Base-by-base conservation (phyloP, 2,113 vertebrate genomes). In the Maccullochella peelii region DNA sequence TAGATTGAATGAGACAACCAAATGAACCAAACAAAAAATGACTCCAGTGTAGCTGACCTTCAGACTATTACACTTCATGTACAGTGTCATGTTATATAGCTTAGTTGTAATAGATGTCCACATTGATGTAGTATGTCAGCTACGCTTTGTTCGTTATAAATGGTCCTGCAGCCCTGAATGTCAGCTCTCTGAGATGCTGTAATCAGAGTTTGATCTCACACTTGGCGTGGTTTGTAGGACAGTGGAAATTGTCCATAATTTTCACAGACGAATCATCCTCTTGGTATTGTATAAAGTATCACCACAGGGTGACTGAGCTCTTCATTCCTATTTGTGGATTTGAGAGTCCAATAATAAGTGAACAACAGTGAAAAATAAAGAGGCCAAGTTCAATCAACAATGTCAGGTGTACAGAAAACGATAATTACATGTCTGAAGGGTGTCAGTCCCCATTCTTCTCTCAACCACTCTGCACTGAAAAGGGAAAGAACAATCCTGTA, bases 41-140 rank as follows among this genome's bases (percentile, higher is more conserved):
- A 50, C 18, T 54, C 33, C 33, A 66, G n/a, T 36, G n/a, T 12
- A 8, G 67, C 27, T 75, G 85, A 83, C 77, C 72, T 83, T 83
- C 33, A 65, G 75, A 11, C 2, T 47, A 47, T 58, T 38, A 11
- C 18, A 75, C 30, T 52, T 76, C 33, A 55, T 79, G 33, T 52
- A 40, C 50, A n/a, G 21, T 73, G 61, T 69, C 73, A 52, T 65
- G 57, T 67, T 62, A 50, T 66, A 65, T 74, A 14, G 55, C 50
- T 57, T 9, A 12, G 23, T n/a, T 47, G 61, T 66, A 71, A 73
- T 44, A 11, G 15, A 67, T 2, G 10, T 62, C 33, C 62, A 86
- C 62, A 65, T 40, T 65, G 21, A 75, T 79, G 57, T 30, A 44
- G 75, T 49, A 63, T 71, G 14, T 65, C 25, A 0, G 8, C 23